phyloP scores from a whole-genome alignment of 1,140 invertebrate genomes.

The Trialeurodes vaporariorum region DNA sequence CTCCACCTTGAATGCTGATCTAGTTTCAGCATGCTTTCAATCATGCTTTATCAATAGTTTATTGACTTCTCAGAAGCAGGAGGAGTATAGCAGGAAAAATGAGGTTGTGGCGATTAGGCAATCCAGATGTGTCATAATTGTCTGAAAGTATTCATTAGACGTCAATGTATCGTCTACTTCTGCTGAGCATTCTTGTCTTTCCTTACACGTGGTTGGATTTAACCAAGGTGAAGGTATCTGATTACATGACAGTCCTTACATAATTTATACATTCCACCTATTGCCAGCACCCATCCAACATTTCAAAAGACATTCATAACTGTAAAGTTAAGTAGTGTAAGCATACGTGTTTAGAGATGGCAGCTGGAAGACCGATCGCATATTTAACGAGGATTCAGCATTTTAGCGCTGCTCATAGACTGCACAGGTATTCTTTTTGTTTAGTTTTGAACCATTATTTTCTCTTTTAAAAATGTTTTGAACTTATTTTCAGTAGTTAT shows the following conservation, averaged over 20 bases:
- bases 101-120: not conserved
- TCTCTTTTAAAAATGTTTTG: no score
- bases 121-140: not conserved
- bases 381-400: conserved; percentile 26
- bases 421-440: conserved; percentile 32
- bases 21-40: not conserved
- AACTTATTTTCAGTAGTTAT: no score
- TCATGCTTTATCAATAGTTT: not conserved
- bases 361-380: conserved; percentile 18
- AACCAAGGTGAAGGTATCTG: not conserved
- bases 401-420: conserved; percentile 29
- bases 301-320: not conserved
- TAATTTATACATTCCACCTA: not conserved
- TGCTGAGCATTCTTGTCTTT: not conserved
- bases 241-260: not conserved
- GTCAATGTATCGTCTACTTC: not conserved
- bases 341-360: no score
- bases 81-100: not conserved
- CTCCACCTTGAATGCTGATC: not conserved
- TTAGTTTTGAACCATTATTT: no score
- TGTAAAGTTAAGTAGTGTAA: no score
- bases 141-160: not conserved
- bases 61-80: not conserved
- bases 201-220: not conserved
- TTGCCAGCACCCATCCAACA: not conserved